Base-by-base conservation (phyloP, 2,888 invertebrate genomes). In the Agrotis ipsilon region DNA sequence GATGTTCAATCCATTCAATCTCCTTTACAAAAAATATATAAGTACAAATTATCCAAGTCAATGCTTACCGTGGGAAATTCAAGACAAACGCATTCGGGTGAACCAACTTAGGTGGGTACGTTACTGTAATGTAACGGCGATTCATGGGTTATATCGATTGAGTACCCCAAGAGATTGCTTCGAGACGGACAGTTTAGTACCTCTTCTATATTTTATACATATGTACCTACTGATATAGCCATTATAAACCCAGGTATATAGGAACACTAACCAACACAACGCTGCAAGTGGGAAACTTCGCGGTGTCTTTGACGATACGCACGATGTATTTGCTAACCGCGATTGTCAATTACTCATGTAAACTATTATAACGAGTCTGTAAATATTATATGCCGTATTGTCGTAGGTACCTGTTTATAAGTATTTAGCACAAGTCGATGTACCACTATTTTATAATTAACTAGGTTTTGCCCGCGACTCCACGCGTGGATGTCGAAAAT, bases 271-370 rank as follows among this genome's bases (percentile, higher is more conserved):
- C 48, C 51, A 68, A 54, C 43, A 57, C 32, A 43, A 32, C 46
- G 32, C 13, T n/a, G 58, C 68, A 59, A 13, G 27, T 21, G 51
- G 61, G 32, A 64, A 67, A 51, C 57, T 51, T 49, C 61, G 81
- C 81, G 81, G 80, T 62, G 64, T 75, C 81, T 86, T 86, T 82
- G 83, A 78, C 76, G 82, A 72, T 60, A 81, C 80, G 78, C 83
- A 84, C 73, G 76, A 82, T 79, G 76, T 63, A 89, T 91, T 91
- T 91, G 83, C 85, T 80, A 67, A 90, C 83, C 80, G 80, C 80
- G 69, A 88, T 86, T 82, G 85, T 83, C 83, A 84, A 90, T 89
- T 88, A 85, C 86, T 85, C 84, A 82, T 79, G 84, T 83, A 87
- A 88, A 89, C 85, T 81, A 71, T 66, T 74, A 59, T 70, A 72